phyloP scores from a whole-genome alignment of 2,797 vertebrate species.

The Fundulus diaphanus region DNA sequence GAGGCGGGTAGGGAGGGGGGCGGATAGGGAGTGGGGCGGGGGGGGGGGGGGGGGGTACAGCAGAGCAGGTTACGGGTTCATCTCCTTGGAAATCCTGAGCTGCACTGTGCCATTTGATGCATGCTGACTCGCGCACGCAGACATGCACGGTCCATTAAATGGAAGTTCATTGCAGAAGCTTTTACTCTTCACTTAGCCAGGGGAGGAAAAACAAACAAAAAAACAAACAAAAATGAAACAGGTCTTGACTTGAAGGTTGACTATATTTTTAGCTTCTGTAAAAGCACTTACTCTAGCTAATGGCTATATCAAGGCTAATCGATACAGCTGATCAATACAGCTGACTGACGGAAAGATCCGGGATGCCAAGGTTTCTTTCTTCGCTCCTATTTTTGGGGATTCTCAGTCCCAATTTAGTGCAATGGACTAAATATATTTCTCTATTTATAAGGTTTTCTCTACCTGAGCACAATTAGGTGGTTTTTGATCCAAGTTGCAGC shows the following conservation, averaged over 20 bases:
- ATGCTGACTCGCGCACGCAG: constrained; percentile 22
- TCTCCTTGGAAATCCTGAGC: constrained; percentile 41
- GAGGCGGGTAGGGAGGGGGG: constrained; percentile 23
- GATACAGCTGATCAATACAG: constrained; percentile 62
- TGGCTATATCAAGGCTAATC: constrained; percentile 66
- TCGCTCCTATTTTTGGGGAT: constrained; percentile 55
- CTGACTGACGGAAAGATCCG: constrained; percentile 60
- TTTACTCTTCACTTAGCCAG: constrained; percentile 39
- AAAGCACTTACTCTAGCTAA: constrained; percentile 73
- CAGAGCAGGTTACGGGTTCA: constrained; percentile 19
- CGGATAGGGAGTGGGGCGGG: constrained; percentile 9
- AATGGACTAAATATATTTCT: constrained; percentile 19
- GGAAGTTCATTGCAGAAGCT: constrained; percentile 25
- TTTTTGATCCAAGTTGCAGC: constrained; percentile 35
- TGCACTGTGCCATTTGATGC: constrained; percentile 19
- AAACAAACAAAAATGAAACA: constrained; percentile 32
- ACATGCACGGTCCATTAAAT: constrained; percentile 46
- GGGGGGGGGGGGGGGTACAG: constrained; percentile 1
- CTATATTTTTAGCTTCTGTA: constrained; percentile 72
- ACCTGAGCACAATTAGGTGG: constrained; percentile 35
- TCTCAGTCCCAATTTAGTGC: constrained; percentile 65
- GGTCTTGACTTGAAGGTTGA: constrained; percentile 49
- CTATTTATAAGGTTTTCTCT: constrained; percentile 47
- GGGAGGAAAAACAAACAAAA: constrained; percentile 15
- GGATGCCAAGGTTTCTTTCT: constrained; percentile 51